Percentiles rank a stretch among this genome's conserved stretches.
These are phyloP conservation scores for Idaea dimidiata DNA, from an alignment of 2,888 invertebrate genomes.

Conservation along the genomic window DNA sequence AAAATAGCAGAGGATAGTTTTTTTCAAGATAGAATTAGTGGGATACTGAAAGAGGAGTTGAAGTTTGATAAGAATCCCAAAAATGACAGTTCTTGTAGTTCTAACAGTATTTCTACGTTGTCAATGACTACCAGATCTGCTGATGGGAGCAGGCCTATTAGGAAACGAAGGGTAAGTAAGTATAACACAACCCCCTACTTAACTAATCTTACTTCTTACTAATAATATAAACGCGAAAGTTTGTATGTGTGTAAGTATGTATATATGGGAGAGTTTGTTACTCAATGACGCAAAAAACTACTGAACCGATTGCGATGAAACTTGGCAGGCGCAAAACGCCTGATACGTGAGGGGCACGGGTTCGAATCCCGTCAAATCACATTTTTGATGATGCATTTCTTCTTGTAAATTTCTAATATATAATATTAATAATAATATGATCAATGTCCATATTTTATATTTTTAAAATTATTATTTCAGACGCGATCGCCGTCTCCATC, in stretches of 20 bases:
- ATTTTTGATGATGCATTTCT: no score
- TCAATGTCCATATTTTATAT: background rate
- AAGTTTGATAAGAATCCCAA: conserved; percentile 28
- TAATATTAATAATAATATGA: no score
- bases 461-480: conserved; percentile 35
- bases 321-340: no score
- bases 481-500: conserved; percentile 60
- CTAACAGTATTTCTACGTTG: conserved; percentile 46
- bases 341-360: no score
- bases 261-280: no score
- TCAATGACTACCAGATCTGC: conserved; percentile 72
- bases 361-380: no score
- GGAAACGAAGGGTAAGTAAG: conserved; percentile 63
- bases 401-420: no score
- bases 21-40: conserved; percentile 51
- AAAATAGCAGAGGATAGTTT: conserved; percentile 57
- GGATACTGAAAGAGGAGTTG: conserved; percentile 50
- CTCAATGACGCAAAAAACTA: background rate
- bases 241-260: no score
- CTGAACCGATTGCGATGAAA: no score
- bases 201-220: no score
- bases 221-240: no score
- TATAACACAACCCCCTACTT: no score
- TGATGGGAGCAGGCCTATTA: conserved; percentile 64
- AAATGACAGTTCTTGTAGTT: conserved; percentile 29